phyloP scores from a whole-genome alignment of 2,888 invertebrate species.

The Noctua janthina region DNA sequence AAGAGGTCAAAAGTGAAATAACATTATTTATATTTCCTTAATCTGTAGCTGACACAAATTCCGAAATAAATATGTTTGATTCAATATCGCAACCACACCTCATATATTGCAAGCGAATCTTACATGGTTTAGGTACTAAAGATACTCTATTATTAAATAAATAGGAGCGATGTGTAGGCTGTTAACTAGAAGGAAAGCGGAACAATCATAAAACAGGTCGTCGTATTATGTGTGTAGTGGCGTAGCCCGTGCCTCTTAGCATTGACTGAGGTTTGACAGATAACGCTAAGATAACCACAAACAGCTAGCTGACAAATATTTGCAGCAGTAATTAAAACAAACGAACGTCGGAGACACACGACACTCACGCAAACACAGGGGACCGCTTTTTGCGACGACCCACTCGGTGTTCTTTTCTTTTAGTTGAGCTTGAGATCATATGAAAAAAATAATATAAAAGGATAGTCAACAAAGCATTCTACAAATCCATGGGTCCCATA shows the following conservation, averaged over 20 bases:
- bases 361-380: conserved; percentile 77
- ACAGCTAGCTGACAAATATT: conserved; percentile 88
- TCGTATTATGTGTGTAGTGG: conserved; percentile 69
- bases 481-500: conserved; percentile 35
- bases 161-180: conserved; percentile 3
- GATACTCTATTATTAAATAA: conserved; percentile 5
- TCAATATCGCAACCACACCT: conserved; percentile 38
- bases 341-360: conserved; percentile 77
- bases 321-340: conserved; percentile 86
- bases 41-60: conserved; percentile 52
- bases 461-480: conserved; percentile 52
- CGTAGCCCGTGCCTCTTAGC: conserved; percentile 84
- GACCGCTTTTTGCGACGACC: conserved; percentile 77
- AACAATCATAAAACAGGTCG: conserved; percentile 62
- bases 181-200: conserved; percentile 41
- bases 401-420: conserved; percentile 70
- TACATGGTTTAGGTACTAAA: neutral
- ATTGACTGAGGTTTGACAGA: conserved; percentile 90
- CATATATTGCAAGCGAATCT: conserved; percentile 20
- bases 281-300: conserved; percentile 86
- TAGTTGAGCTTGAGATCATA: conserved; percentile 50
- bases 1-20: conserved; percentile 55
- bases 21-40: conserved; percentile 52
- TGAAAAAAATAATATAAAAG: conserved; percentile 57
- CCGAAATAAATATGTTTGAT: conserved; percentile 39